phyloP scores from a whole-genome alignment of 23 tunicate species.

The Phallusia fumigata region DNA sequence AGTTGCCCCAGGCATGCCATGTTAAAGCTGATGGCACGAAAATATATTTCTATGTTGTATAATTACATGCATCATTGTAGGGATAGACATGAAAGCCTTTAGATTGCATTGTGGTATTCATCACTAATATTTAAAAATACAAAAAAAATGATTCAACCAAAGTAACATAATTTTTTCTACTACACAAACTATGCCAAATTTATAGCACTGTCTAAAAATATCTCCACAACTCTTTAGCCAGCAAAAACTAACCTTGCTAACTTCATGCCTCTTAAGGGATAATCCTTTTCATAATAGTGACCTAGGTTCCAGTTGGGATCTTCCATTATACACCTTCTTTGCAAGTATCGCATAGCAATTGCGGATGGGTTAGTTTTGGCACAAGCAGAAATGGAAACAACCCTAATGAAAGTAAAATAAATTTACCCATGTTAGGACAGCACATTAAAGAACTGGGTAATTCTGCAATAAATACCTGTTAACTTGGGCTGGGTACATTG shows the following conservation, averaged over 20 bases:
- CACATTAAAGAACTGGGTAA: neutral
- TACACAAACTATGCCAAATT: neutral
- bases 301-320: constrained; percentile 88
- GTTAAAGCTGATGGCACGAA: too few species aligned
- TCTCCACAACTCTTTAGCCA: too few species aligned
- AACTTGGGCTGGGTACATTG: constrained; percentile 68
- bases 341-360: constrained; percentile 82
- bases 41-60: too few species aligned
- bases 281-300: constrained; percentile 77
- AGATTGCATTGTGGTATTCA: too few species aligned
- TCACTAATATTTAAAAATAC: too few species aligned
- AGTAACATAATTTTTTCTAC: too few species aligned
- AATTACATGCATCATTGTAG: too few species aligned
- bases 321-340: constrained; percentile 94
- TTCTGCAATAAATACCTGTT: constrained; percentile 23
- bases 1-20: too few species aligned
- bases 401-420: constrained; percentile 8
- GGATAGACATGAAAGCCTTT: too few species aligned
- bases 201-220: neutral
- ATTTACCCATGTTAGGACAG: neutral
- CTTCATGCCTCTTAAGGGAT: constrained; percentile 85
- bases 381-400: constrained; percentile 77
- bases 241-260: constrained; percentile 64
- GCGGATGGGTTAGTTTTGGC: constrained; percentile 74
- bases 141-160: too few species aligned